phyloP scores from a whole-genome alignment of 2,888 invertebrate species.

The Lepidocyrtinus sp. region DNA sequence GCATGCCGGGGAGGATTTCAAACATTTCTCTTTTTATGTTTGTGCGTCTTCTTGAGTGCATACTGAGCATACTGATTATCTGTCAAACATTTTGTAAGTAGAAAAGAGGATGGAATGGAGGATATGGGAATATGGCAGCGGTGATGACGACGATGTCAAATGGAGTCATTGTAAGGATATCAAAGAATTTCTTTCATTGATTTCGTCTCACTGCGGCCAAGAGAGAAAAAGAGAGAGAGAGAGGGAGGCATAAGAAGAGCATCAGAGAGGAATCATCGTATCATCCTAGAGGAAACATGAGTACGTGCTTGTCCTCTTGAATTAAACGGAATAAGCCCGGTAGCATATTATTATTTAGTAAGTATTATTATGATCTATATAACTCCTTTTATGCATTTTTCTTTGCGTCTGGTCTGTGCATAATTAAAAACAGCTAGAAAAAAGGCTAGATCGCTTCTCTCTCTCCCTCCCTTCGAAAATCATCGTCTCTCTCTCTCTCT shows the following conservation, averaged over 20 bases:
- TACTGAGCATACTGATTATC: constrained; percentile 51
- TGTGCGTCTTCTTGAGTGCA: constrained; percentile 13
- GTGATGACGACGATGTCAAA: constrained; percentile 61
- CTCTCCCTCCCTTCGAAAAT: constrained; percentile 9
- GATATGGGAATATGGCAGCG: constrained; percentile 22
- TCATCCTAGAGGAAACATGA: constrained; percentile 37
- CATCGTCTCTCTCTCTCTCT: background rate
- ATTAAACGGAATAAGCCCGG: constrained; percentile 42
- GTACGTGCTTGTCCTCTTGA: constrained; percentile 46
- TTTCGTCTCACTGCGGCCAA: constrained; percentile 49
- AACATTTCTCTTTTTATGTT: constrained; percentile 28
- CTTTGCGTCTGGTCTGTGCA: constrained; percentile 67
- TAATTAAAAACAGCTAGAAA: constrained; percentile 71
- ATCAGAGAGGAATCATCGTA: constrained; percentile 14
- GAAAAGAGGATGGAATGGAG: constrained; percentile 1
- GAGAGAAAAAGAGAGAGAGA: constrained; percentile 4
- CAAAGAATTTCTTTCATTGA: constrained; percentile 71
- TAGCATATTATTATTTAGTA: constrained; percentile 19
- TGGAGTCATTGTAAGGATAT: constrained; percentile 67
- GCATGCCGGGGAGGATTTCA: constrained; percentile 24
- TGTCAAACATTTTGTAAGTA: constrained; percentile 22
- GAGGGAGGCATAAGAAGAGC: background rate
- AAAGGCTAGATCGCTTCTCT: constrained; percentile 16
- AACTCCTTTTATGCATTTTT: constrained; percentile 1
- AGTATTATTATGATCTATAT: constrained; percentile 24